Base-by-base conservation (phyloP, 2,888 invertebrate species). In the Netelia melanura region DNA sequence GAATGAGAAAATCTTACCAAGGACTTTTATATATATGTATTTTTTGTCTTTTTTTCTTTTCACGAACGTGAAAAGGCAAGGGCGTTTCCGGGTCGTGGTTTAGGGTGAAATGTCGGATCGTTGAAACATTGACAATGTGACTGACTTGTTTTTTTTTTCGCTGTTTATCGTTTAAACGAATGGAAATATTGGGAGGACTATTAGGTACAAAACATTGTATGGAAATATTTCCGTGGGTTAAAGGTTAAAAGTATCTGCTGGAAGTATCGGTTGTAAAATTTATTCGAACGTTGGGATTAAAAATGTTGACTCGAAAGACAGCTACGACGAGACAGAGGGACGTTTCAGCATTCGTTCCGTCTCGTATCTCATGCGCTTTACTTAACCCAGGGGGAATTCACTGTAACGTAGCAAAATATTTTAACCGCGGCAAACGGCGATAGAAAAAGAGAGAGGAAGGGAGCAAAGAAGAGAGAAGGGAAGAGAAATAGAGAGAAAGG, bases 361-460 rank as follows among this genome's bases (percentile, higher is more conserved):
- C 10, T 48, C 48, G 14, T 8, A 14, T 48, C 14, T 10, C 48
- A 2, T 48, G 48, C 48, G 14, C 48, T 48, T 48, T 48, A 48
- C 48, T 48, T 48, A 11, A 48, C 48, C 14, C 14, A 14, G 48
- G 48, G 14, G 14, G 48, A 11, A 10, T 2, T 6, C 14, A 14
- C 14, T 14, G 48, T 48, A 10, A 48, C 6, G n/a, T 25, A 30
- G 56, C 14, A 77, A 77, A 68, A 30, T 77, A 68, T 68, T 77
- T 23, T 23, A 68, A 77, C 43, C 48, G 48, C 30, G 30, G 25
- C 58, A 11, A 68, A 10, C 11, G 52, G 21, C 56, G 30, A 54
- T 62, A 68, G 64, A 61, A 43, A 23, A 30, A 30, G 30, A 30
- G 25, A 23, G 61, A 43, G 75, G 21, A 17, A 21, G 23, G 25